Evolutionary conservation across 2,888 invertebrate genomes (phyloP), one percentile per base, ranked within the genome.

Genomic region (Orthosia cruda): DNA sequence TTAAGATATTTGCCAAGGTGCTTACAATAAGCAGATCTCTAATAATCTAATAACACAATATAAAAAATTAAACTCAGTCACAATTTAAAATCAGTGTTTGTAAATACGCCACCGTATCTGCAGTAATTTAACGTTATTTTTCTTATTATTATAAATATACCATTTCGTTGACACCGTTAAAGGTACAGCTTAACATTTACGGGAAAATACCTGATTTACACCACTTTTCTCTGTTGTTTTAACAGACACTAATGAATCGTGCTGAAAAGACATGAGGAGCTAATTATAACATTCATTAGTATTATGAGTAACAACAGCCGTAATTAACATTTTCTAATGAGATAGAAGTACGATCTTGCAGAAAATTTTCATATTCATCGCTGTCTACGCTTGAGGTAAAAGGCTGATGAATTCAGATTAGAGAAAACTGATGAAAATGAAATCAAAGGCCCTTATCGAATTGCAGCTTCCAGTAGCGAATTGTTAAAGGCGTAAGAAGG

Each of bases 201-300:
- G 12, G 50, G 15, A 32, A 64, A 76, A 71, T 57, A 13, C 64
- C 50, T 20, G 26, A 13, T n/a, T 15, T 62, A 50, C 61, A 47
- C 1, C 7, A 57, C 45, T 57, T 45, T 69, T 50, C n/a, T 55
- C 26, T 3, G 13, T 49, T 13, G 12, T 54, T 71, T 50, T 71
- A 83, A 66, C 69, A 71, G 55, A 71, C 50, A 26, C 69, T 75
- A 80, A 80, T 66, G 40, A 67, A 59, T 52, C 71, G 69, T 79
- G 76, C 69, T 52, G 57, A 1, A 55, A 49, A 72, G 72, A 69
- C 83, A 80, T 82, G 82, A 76, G 71, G 49, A 80, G 61, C 71
- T 76, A 76, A 83, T 83, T 83, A 71, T 15, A 63, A 66, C 7
- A 20, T 77, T 70, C 49, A 65, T 79, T 70, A 57, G 63, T 47